Conservation (phyloP, 2,888 invertebrate species). For the Spodoptera exigua region DNA sequence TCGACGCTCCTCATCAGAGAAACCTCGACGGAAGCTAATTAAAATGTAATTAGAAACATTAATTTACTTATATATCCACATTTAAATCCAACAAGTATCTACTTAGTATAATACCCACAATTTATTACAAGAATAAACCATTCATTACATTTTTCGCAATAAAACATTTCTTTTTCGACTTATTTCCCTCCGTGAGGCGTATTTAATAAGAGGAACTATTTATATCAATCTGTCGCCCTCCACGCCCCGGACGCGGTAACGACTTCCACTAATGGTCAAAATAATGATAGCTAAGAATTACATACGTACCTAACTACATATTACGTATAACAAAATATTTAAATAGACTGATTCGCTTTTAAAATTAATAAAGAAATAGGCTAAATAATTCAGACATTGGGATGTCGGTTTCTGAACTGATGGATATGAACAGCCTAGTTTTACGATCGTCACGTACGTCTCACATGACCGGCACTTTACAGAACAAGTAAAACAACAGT, state of each 20-base stretch:
- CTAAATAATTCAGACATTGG: no score
- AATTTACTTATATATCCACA: constrained; percentile 28
- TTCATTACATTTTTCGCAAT: constrained; percentile 52
- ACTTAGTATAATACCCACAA: constrained; percentile 36
- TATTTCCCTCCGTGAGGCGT: constrained; percentile 63
- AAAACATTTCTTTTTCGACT: constrained; percentile 62
- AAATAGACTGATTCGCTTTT: no score
- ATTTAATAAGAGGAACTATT: constrained; percentile 79
- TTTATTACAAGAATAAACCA: constrained; percentile 43
- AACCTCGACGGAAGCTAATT: background rate
- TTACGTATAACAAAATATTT: no score
- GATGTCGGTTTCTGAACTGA: background rate
- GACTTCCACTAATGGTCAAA: constrained; percentile 74
- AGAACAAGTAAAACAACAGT: constrained; percentile 11
- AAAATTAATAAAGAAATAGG: no score
- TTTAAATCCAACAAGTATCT: constrained; percentile 45
- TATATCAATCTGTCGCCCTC: constrained; percentile 81
- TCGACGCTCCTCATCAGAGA: no score
- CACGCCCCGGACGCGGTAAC: constrained; percentile 76
- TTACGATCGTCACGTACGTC: background rate
- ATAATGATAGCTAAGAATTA: constrained; percentile 67
- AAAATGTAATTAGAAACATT: constrained; percentile 26
- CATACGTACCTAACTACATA: no score
- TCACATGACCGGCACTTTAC: background rate
- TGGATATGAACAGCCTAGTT: background rate